Evolutionary conservation across 1,140 invertebrate species (phyloP).

Genomic region (Brachionus paranguensis): DNA sequence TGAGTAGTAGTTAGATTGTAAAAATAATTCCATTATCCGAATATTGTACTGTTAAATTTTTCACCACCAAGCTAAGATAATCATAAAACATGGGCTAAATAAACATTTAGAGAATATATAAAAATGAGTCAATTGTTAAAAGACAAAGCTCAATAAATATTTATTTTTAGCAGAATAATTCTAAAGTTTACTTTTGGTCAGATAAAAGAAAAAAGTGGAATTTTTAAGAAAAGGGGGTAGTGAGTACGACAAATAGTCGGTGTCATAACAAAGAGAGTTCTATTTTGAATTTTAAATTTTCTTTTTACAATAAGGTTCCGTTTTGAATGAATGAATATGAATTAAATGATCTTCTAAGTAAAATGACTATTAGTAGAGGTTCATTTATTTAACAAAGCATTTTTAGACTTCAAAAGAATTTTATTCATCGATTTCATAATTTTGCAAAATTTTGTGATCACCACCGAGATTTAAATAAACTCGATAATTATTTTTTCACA

Average conservation of each 20-base stretch:
- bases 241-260: not conserved
- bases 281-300: not conserved
- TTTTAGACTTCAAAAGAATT: not conserved
- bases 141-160: not conserved
- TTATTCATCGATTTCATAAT: too few species aligned
- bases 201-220: not conserved
- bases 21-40: constrained; percentile 24
- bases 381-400: not conserved
- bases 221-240: not conserved
- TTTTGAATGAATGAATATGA: not conserved
- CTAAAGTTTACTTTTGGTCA: not conserved
- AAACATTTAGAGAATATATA: not conserved
- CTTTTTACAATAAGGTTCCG: not conserved
- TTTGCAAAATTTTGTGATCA: not conserved
- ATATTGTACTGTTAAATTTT: constrained; percentile 25
- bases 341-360: not conserved
- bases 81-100: not conserved
- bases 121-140: not conserved
- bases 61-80: not conserved
- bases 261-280: not conserved
- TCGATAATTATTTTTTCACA: not conserved
- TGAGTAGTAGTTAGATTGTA: not conserved
- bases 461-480: not conserved
- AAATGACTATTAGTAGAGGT: not conserved
- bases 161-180: not conserved